Evolutionary conservation across 2,888 invertebrate genomes (phyloP).

Genomic region (Drosophila melanocephala): DNA sequence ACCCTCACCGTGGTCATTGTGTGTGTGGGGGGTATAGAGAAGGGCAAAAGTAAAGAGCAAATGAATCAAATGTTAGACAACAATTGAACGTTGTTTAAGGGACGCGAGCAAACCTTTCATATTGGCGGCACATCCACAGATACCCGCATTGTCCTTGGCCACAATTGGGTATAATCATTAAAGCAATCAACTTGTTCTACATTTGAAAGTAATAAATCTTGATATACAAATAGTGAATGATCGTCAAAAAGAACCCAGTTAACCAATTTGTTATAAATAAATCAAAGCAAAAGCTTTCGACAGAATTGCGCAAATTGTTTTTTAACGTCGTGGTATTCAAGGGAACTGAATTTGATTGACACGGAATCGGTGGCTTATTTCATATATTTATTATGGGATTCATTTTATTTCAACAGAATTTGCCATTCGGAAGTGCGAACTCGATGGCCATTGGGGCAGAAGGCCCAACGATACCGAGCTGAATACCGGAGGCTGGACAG

Average conservation of each 20-base stretch:
- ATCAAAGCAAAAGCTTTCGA: not conserved
- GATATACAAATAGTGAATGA: not conserved
- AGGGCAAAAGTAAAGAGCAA: not conserved
- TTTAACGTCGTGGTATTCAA: not conserved
- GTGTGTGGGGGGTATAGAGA: constrained; percentile 3
- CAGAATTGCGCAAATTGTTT: not conserved
- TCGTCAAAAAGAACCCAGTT: not conserved
- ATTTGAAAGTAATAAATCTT: not conserved
- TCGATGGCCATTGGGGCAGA: constrained; percentile 90
- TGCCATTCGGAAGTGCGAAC: constrained; percentile 90
- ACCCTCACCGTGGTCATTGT: not conserved
- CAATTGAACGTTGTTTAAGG: constrained; percentile 24
- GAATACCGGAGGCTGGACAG: constrained; percentile 90
- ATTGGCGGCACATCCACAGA: not conserved
- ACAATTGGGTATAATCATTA: constrained; percentile 2
- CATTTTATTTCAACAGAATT: constrained; percentile 86
- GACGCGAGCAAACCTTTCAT: not conserved
- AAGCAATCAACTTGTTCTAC: not conserved
- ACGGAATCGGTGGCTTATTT: not conserved
- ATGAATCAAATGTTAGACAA: constrained; percentile 23
- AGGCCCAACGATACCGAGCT: constrained; percentile 84
- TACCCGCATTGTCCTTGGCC: not conserved
- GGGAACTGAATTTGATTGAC: not conserved
- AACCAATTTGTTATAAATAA: not conserved
- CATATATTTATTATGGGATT: not conserved